phyloP scores from a whole-genome alignment of 2,113 vertebrate genomes.

The Lepus americanus region DNA sequence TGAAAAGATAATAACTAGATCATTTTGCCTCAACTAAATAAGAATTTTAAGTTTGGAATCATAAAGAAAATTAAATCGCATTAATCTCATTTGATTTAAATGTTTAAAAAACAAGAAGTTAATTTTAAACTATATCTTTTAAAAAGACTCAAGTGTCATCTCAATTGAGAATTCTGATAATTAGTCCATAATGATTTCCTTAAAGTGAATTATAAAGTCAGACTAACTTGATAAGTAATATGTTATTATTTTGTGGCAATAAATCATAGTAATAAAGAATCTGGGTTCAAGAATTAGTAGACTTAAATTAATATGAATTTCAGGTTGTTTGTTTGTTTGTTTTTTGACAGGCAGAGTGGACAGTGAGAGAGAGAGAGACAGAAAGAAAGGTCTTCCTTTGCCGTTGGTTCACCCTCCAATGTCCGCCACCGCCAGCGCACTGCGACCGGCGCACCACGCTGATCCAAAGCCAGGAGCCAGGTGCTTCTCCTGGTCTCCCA shows the following conservation, averaged over 20 bases:
- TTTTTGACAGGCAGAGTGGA: too few species aligned
- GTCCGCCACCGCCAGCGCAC: too few species aligned
- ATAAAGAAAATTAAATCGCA: not conserved
- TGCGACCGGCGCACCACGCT: too few species aligned
- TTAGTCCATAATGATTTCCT: conserved; percentile 47
- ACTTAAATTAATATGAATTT: conserved; percentile 25
- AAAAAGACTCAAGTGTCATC: not conserved
- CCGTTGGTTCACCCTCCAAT: too few species aligned
- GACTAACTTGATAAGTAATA: conserved; percentile 45
- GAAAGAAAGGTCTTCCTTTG: too few species aligned
- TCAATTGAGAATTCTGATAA: conserved; percentile 19
- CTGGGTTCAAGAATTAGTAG: not conserved
- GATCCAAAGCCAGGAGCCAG: too few species aligned
- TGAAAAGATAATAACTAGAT: conserved; percentile 10
- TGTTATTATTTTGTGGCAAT: conserved; percentile 28
- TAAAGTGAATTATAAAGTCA: conserved; percentile 33
- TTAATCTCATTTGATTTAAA: conserved; percentile 3
- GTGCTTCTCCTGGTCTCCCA: too few species aligned
- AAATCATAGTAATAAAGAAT: conserved; percentile 2
- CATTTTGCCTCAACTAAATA: conserved; percentile 35
- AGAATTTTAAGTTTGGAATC: conserved; percentile 26
- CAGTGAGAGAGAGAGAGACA: too few species aligned
- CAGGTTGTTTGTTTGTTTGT: not conserved
- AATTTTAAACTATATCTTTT: conserved; percentile 24
- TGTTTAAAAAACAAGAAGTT: conserved; percentile 14